Evolutionary conservation across 2,888 invertebrate species (phyloP).

Genomic region (Aporophyla lueneburgensis): DNA sequence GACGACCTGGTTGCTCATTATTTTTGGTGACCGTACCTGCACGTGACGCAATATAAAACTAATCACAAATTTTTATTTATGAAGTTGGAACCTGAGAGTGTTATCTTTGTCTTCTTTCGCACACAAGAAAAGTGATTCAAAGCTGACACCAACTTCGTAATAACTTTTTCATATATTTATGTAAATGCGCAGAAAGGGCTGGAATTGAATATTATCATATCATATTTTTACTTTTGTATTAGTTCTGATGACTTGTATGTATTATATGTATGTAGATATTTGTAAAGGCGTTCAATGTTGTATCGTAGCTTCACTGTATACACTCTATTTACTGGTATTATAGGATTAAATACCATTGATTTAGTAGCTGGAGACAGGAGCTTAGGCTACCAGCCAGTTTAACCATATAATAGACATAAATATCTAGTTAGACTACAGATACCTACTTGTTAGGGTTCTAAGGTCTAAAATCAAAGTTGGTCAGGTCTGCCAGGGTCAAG

Average conservation of each 20-base stretch:
- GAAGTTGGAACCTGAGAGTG: neutral
- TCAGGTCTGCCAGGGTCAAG: too few relatives aligned
- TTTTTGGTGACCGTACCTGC: too few relatives aligned
- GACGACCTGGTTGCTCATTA: too few relatives aligned
- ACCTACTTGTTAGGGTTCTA: neutral
- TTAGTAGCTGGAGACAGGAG: neutral
- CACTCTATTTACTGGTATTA: neutral
- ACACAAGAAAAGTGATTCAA: conserved; percentile 46
- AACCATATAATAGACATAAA: neutral
- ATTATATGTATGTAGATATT: too few relatives aligned
- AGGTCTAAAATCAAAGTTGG: too few relatives aligned
- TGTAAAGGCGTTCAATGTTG: too few relatives aligned
- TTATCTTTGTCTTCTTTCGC: conserved; percentile 15
- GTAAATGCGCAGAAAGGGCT: conserved; percentile 47
- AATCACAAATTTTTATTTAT: neutral
- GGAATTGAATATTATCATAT: conserved; percentile 49
- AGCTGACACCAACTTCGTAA: conserved; percentile 47
- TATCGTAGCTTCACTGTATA: too few relatives aligned
- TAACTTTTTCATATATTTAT: conserved; percentile 61
- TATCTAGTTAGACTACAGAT: neutral
- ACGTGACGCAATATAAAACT: neutral
- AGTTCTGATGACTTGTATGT: neutral
- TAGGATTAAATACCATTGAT: conserved; percentile 16
- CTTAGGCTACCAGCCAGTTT: neutral
- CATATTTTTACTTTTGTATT: conserved; percentile 36